Conservation (phyloP, 2,113 vertebrate genomes). For the Arizona elegans region DNA sequence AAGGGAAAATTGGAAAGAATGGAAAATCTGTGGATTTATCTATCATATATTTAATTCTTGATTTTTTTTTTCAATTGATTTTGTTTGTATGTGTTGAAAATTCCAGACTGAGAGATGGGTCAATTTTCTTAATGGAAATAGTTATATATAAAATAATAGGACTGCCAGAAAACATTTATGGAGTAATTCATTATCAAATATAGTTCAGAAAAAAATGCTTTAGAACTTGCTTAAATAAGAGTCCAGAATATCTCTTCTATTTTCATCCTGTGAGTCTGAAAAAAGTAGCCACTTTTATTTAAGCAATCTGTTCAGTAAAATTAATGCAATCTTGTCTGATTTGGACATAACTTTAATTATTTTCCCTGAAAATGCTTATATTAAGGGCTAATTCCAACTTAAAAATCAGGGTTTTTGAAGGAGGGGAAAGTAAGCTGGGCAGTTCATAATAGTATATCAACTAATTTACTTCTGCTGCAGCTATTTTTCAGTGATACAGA, state of each 20-base stretch:
- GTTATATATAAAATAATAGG: neutral
- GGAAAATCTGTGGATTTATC: neutral
- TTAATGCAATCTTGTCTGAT: neutral
- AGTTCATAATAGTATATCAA: neutral
- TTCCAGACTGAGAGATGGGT: neutral
- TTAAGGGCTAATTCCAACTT: neutral
- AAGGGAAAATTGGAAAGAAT: neutral
- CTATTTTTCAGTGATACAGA: neutral
- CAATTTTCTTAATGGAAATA: neutral
- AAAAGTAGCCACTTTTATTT: neutral
- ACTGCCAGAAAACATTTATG: neutral
- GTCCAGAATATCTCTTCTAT: neutral
- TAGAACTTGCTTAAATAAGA: neutral
- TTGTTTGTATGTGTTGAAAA: neutral
- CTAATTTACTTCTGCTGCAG: neutral
- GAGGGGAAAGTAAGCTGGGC: neutral
- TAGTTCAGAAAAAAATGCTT: neutral
- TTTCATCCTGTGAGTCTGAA: neutral
- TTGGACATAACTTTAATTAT: neutral
- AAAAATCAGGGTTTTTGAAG: neutral
- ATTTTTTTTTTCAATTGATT: neutral
- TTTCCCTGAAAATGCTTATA: neutral
- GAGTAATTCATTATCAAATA: neutral
- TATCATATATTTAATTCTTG: neutral
- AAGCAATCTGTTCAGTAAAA: neutral